Conservation (phyloP, 1,140 invertebrate species). For the Drosophila kepulauana region DNA sequence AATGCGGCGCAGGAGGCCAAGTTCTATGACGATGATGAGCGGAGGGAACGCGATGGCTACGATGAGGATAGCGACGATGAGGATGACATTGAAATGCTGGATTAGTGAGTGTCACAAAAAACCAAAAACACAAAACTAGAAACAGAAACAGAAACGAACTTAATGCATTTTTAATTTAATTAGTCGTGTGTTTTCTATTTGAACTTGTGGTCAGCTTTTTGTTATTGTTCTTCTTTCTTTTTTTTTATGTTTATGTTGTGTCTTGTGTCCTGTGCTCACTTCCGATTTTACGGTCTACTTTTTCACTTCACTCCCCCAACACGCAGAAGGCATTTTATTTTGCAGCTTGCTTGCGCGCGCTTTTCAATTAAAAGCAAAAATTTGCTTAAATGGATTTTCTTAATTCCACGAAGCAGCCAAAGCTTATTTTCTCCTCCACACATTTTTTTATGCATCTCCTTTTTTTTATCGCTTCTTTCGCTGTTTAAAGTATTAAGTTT, state of each 20-base stretch:
- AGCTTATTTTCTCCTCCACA: neutral
- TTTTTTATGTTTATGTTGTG: neutral
- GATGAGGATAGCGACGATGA: constrained; percentile 65
- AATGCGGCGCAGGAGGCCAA: constrained; percentile 50
- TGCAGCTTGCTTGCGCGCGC: constrained; percentile 25
- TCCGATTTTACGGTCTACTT: neutral
- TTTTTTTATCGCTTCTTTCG: constrained; percentile 2
- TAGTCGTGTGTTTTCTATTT: constrained; percentile 14
- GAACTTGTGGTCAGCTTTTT: too few species aligned
- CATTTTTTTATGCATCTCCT: neutral
- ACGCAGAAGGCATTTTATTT: constrained; percentile 9
- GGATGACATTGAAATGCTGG: constrained; percentile 77
- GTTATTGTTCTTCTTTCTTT: neutral
- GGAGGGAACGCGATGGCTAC: constrained; percentile 24
- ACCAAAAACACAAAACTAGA: neutral
- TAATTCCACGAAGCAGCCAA: constrained; percentile 34
- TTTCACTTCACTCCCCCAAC: too few species aligned
- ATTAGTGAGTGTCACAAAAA: constrained; percentile 41
- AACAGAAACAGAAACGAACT: too few species aligned
- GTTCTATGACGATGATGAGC: constrained; percentile 59
- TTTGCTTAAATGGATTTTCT: constrained; percentile 46
- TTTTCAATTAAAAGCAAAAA: constrained; percentile 46
- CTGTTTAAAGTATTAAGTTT: constrained; percentile 34
- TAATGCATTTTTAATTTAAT: constrained; percentile 33
- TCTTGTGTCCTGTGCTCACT: neutral